Evolutionary conservation across 37 sponge, comb jelly and placozoan species (phyloP), one percentile per base, ranked within the genome.

Genomic region (Axinella damicornis): DNA sequence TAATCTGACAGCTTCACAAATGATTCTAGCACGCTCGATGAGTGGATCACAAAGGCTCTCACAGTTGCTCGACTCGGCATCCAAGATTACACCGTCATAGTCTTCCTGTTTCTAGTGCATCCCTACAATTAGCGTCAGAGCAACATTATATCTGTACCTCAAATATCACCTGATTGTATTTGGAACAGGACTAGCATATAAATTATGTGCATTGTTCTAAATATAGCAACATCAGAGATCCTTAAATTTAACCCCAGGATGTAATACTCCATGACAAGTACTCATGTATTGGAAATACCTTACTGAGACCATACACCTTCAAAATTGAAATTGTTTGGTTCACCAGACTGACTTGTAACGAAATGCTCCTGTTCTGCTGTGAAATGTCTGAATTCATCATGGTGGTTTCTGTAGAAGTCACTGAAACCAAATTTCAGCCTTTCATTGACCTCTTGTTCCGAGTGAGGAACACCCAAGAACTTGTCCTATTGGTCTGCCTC

Each of bases 351-450:
- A n/a, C 54, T 2, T 20, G 21, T 22, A 20, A 74, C 25, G 16
- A 56, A 57, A 27, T 5, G n/a, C 33, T 74, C 58, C 28, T 74
- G 75, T 24, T 52, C 32, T 24, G 19, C 33, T 25, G 75, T 74
- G 27, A 57, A 74, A 57, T 74, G 75, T n/a, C 33, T 56, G 58
- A 74, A 74, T 1, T 54, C 21, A 25, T 28, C 58, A 25, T 21
- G 53, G 58, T 74, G 75, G 24, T 74, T 74, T 15, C 75, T 40
- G 53, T 74, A 74, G 27, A 74, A 74, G 33, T 57, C 54, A 18
- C 12, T 57, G 53, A 74, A 74, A 18, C 75, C 75, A 2, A 2
- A 58, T 24, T 31, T 18, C 16, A 74, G 58, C 75, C 58, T 74
- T 28, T 1, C 5, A 16, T 18, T 19, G 33, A 74, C 58, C 32